phyloP scores from a whole-genome alignment of 1,140 invertebrate genomes.

The Anoplophora glabripennis region DNA sequence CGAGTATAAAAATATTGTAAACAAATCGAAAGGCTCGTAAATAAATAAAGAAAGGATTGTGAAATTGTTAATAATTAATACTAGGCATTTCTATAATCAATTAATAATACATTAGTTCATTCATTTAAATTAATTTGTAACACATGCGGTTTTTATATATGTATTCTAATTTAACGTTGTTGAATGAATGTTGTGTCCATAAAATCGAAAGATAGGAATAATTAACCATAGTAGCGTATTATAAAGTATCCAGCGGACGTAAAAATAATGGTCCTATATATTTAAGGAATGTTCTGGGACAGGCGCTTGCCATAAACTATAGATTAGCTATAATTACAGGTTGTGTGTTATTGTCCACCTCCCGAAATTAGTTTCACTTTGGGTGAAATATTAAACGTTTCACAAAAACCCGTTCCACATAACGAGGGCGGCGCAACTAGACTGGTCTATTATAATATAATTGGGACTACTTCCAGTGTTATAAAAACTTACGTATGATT shows the following conservation, averaged over 20 bases:
- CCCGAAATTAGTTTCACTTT: constrained; percentile 27
- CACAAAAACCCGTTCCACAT: constrained; percentile 21
- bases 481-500: too few species aligned
- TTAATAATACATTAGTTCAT: constrained; percentile 1
- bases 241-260: constrained; percentile 27
- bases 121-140: constrained; percentile 13
- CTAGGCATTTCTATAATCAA: not conserved
- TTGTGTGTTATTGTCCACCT: constrained; percentile 25
- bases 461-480: too few species aligned
- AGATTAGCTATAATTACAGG: constrained; percentile 31
- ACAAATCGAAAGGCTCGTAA: too few species aligned
- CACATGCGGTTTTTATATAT: not conserved
- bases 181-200: constrained; percentile 12
- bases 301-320: constrained; percentile 27
- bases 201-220: constrained; percentile 18
- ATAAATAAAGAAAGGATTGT: too few species aligned
- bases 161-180: not conserved
- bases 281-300: constrained; percentile 26
- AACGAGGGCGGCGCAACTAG: constrained; percentile 2
- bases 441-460: too few species aligned
- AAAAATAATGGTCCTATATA: constrained; percentile 28
- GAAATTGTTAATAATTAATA: not conserved
- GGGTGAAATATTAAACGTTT: constrained; percentile 22
- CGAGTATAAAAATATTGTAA: too few species aligned
- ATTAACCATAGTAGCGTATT: constrained; percentile 22